A percentile compares a stretch with the other conserved stretches of the same genome.
These are phyloP conservation scores for Acrocephalus arundinaceus DNA, from an alignment of 2,113 vertebrate species.

Conservation along the genomic window DNA sequence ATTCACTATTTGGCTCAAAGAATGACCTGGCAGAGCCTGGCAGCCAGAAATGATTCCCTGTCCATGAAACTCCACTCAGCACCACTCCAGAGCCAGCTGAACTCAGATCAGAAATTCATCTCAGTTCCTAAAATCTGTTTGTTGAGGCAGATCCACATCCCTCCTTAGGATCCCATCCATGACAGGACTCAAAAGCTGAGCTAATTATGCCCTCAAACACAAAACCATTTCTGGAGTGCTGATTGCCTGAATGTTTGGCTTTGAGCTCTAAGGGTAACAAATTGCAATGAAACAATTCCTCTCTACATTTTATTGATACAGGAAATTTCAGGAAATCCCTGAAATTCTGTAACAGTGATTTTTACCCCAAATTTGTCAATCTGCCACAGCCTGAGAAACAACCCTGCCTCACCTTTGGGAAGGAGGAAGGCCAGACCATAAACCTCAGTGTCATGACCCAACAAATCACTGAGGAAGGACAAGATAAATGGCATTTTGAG, in stretches of 20 bases:
- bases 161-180: neutral
- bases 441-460: neutral
- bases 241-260: neutral
- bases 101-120: neutral
- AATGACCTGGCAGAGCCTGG: neutral
- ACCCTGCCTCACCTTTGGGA: neutral
- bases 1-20: neutral
- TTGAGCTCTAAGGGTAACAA: neutral
- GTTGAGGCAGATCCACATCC: neutral
- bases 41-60: neutral
- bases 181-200: neutral
- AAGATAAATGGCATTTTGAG: neutral
- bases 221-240: neutral
- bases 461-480: neutral
- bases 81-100: neutral
- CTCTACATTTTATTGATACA: rapidly evolving
- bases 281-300: neutral
- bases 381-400: neutral
- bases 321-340: neutral
- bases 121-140: neutral
- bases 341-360: neutral
- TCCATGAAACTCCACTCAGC: neutral
- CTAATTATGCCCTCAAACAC: neutral
- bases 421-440: neutral
- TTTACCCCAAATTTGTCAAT: neutral